These are phyloP conservation scores for Hybognathus amarus DNA, from an alignment of 2,797 vertebrate species.

Conservation along the genomic window DNA sequence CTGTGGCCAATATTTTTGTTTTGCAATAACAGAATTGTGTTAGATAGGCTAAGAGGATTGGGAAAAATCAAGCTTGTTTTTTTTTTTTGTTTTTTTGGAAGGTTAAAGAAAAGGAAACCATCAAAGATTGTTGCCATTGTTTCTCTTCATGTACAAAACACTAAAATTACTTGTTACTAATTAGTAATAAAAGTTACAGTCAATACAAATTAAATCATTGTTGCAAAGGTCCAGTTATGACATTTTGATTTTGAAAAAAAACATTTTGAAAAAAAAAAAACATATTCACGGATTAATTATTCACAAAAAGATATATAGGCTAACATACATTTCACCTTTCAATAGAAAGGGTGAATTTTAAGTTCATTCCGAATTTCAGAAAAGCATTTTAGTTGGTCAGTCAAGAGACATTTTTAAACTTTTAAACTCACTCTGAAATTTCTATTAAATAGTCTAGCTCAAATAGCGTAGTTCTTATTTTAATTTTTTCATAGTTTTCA, in stretches of 20 bases:
- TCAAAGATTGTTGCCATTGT: not conserved
- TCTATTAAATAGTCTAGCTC: not conserved
- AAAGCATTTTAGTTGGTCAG: not conserved
- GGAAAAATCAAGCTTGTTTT: constrained; percentile 32
- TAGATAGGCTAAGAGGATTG: constrained; percentile 42
- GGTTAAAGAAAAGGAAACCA: constrained; percentile 23
- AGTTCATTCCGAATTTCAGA: not conserved
- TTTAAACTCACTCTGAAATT: not conserved
- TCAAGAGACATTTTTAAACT: not conserved
- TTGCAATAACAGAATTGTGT: constrained; percentile 29
- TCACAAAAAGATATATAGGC: too few species aligned
- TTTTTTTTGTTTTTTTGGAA: constrained; percentile 16
- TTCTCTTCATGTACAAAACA: not conserved
- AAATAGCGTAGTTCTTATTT: not conserved
- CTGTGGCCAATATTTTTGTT: constrained; percentile 18
- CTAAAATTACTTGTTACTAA: not conserved
- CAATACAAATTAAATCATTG: not conserved
- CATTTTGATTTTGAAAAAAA: too few species aligned
- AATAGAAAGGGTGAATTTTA: not conserved
- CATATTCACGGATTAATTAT: not conserved
- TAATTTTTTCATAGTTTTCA: not conserved
- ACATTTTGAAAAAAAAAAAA: not conserved
- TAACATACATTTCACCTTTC: not conserved
- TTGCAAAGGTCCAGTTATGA: not conserved
- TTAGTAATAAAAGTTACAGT: not conserved